A percentile compares a stretch with the other conserved stretches of the same genome.
Evolutionary conservation across 2,888 invertebrate species (phyloP).

Genomic region (Ormyrus rosae): DNA sequence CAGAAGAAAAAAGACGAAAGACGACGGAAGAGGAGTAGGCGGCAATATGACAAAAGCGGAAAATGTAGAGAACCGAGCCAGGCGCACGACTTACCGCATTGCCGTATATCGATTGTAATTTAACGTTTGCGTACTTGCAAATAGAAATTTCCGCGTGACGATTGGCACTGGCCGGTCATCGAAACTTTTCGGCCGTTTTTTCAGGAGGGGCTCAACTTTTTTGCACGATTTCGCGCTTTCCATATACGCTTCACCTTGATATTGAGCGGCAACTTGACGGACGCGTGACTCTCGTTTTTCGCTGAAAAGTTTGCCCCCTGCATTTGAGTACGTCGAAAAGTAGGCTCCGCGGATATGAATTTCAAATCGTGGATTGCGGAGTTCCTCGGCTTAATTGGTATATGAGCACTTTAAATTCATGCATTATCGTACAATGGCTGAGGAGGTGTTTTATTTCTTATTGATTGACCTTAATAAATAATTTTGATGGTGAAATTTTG

Average conservation of each 20-base stretch:
- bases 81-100: slow-evolving; percentile 57
- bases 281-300: no score
- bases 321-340: no score
- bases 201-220: background rate
- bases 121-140: slow-evolving; percentile 52
- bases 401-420: background rate
- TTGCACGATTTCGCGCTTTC: no score
- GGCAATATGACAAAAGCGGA: slow-evolving; percentile 22
- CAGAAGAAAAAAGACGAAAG: background rate
- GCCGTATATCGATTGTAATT: slow-evolving; percentile 61
- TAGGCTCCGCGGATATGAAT: slow-evolving; percentile 6
- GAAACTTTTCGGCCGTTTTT: background rate
- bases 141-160: slow-evolving; percentile 36
- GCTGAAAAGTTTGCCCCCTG: no score
- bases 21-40: background rate
- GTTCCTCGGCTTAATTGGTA: background rate
- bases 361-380: background rate
- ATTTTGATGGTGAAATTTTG: no score
- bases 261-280: slow-evolving; percentile 1
- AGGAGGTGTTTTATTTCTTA: no score
- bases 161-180: background rate
- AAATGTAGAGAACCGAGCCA: background rate
- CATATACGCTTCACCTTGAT: slow-evolving; percentile 21
- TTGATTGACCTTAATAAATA: no score
- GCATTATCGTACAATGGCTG: no score